Percentiles rank a stretch among this genome's conserved stretches.
phyloP scores from a whole-genome alignment of 2,113 vertebrate genomes.

The Ciconia maguari region DNA sequence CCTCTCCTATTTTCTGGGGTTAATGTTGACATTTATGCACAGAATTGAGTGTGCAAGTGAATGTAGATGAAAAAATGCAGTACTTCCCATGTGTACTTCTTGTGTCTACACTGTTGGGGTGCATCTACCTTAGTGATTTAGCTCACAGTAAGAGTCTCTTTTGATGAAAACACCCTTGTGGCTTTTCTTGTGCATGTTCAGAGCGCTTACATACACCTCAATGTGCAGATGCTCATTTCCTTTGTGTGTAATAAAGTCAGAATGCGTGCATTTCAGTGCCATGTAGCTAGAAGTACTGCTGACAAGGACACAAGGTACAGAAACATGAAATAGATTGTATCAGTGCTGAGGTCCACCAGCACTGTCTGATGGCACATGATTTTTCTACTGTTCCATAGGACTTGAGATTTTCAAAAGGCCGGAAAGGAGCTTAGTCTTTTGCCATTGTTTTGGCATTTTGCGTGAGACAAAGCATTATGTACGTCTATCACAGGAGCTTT shows the following conservation, averaged over 20 bases:
- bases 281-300: not conserved
- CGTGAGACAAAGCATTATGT: not conserved
- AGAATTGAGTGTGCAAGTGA: not conserved
- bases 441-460: not conserved
- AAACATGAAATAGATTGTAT: not conserved
- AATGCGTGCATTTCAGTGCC: not conserved
- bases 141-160: not conserved
- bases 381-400: not conserved
- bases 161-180: not conserved
- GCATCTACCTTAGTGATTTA: not conserved
- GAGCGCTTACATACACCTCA: not conserved
- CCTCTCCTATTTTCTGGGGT: not conserved
- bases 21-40: not conserved
- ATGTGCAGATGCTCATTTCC: not conserved
- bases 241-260: not conserved
- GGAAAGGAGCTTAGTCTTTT: not conserved
- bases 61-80: not conserved
- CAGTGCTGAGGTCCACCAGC: not conserved
- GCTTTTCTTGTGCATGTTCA: not conserved
- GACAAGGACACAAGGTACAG: not conserved
- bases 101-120: not conserved
- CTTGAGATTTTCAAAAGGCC: not conserved
- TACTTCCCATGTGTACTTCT: not conserved
- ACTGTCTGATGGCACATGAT: not conserved
- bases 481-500: not conserved